Evolutionary conservation across 2,797 vertebrate genomes (phyloP), one percentile per base, ranked within the genome.

Genomic region (Enteromius anoplus): DNA sequence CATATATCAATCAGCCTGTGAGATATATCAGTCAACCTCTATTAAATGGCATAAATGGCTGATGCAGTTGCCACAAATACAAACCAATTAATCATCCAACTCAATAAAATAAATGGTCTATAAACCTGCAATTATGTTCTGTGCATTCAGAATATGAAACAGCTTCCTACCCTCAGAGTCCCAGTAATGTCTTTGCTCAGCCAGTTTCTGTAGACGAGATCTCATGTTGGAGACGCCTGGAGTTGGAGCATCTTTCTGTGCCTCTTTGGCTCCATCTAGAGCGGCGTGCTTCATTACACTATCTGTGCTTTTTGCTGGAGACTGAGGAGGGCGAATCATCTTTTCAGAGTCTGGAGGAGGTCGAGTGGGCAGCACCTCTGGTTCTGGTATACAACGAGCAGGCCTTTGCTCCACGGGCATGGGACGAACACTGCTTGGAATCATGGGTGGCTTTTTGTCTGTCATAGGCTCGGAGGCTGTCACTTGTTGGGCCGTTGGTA

Each of bases 171-270:
- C 94, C 1, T 92, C 85, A 0, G 83, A 90, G 49, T 98, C 97
- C 98, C 97, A 99, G 79, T 87, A 90, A 53, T 95, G 95, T 17
- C 97, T 94, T 88, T 98, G 96, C 23, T 95, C 93, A 42, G 95
- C 97, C 70, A 99, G 84, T 80, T 84, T 96, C 87, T 97, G 97
- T 85, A 99, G 95, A 7, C 97, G 97, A 1, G 94, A 95, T 86
- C 89, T 99, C 88, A 99, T 91, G 78, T 79, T 90, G 0, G 85
- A 34, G 3, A 89, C 47, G 12, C 89, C 49, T 62, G 91, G 88
- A 73, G 86, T 78, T 66, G 78, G 15, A 17, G 15, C 19, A 12
- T 73, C 85, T 73, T 73, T 80, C 42, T 32, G 53, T 68, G 53
- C 68, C 49, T 90, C 86, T 19, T 69, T 88, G 81, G 51, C 83